These are phyloP conservation scores for Delichon dasypus DNA, from an alignment of 2,797 vertebrate genomes.

Conservation along the genomic window DNA sequence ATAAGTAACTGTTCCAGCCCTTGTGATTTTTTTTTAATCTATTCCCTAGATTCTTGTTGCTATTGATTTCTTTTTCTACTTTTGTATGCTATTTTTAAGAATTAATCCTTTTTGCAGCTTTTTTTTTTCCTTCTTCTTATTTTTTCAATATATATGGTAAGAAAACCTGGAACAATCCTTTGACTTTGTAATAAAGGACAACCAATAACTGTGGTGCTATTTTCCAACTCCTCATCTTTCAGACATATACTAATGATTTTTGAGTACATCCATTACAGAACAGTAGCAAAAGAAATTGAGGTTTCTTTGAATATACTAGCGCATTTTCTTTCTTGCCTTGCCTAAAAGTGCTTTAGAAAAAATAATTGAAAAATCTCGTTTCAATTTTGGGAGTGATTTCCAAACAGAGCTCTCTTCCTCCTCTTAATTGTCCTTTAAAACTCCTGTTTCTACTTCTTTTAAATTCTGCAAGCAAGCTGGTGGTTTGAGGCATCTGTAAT, in stretches of 20 bases:
- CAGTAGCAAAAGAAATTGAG: not conserved
- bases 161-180: conserved; percentile 9
- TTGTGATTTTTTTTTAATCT: conserved; percentile 2
- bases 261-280: not conserved
- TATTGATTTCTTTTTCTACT: conserved; percentile 30
- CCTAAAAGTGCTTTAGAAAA: not conserved
- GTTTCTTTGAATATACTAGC: not conserved
- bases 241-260: conserved; percentile 9
- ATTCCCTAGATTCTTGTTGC: conserved; percentile 32
- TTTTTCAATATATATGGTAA: not conserved
- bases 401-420: not conserved
- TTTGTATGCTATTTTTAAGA: conserved; percentile 26
- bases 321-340: not conserved
- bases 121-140: not conserved
- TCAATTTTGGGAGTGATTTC: not conserved
- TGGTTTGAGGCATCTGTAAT: conserved; percentile 3
- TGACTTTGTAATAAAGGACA: conserved; percentile 14
- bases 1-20: conserved; percentile 33
- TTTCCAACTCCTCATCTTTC: not conserved
- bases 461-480: conserved; percentile 10
- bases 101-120: conserved; percentile 23
- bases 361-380: not conserved
- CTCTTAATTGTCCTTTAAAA: conserved; percentile 32
- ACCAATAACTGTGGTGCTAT: not conserved
- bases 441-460: conserved; percentile 7